Evolutionary conservation across 2,797 vertebrate genomes (phyloP).

Genomic region (Chrysocyon brachyurus): DNA sequence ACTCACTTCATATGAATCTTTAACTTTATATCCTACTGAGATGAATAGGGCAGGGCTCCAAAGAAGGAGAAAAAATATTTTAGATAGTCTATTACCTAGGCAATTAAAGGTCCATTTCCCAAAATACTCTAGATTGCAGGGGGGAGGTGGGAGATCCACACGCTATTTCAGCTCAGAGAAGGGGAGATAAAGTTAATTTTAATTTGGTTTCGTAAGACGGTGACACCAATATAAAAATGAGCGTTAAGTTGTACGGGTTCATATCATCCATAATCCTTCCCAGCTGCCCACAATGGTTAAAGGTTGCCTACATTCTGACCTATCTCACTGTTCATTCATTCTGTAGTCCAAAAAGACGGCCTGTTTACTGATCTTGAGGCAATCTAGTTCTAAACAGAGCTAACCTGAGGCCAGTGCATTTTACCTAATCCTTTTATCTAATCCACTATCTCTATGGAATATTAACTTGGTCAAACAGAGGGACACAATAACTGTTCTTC

Average conservation of each 20-base stretch:
- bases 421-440: slow-evolving; percentile 19
- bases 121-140: background rate
- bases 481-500: background rate
- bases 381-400: slow-evolving; percentile 11
- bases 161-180: background rate
- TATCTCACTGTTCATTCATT: background rate
- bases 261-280: background rate
- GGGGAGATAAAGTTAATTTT: slow-evolving; percentile 3
- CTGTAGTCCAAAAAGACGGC: background rate
- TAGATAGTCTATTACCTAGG: background rate
- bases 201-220: slow-evolving; percentile 28
- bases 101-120: background rate
- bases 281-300: background rate
- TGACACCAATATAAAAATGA: slow-evolving; percentile 16
- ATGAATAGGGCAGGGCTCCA: background rate
- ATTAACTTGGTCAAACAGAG: background rate
- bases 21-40: background rate
- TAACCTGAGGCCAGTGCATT: background rate
- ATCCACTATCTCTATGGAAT: background rate
- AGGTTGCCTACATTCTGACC: background rate
- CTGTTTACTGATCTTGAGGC: background rate
- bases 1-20: background rate
- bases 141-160: background rate
- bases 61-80: slow-evolving; percentile 47
- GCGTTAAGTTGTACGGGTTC: background rate